These are phyloP conservation scores for Nephrotoma appendiculata DNA, from an alignment of 2,888 invertebrate species.

Conservation along the genomic window DNA sequence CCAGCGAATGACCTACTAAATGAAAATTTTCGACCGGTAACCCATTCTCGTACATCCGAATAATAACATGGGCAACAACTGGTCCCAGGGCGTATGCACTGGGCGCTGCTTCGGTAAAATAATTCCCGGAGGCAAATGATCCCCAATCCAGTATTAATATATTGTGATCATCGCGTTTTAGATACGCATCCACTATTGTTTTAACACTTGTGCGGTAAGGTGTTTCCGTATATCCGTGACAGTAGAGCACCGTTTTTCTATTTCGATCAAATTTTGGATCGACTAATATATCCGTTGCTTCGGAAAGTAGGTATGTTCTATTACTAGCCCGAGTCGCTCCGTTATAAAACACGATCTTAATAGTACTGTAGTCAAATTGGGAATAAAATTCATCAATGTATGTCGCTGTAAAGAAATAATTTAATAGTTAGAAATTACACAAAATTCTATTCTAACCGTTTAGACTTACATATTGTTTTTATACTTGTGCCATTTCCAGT, in stretches of 20 bases:
- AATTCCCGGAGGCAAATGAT: constrained; percentile 29
- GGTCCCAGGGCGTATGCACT: constrained; percentile 19
- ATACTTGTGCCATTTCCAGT: background rate
- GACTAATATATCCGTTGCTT: background rate
- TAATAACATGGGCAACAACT: constrained; percentile 18
- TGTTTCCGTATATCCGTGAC: constrained; percentile 44
- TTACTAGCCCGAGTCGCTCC: background rate
- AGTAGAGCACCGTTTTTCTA: constrained; percentile 40
- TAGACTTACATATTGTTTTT: background rate
- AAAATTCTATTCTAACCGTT: background rate
- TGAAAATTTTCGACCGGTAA: constrained; percentile 22
- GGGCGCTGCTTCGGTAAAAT: constrained; percentile 27
- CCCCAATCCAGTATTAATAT: constrained; percentile 29
- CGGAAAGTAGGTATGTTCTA: background rate
- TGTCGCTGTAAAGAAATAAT: background rate
- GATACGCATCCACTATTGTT: constrained; percentile 29
- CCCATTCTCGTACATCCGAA: constrained; percentile 25
- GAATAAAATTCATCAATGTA: background rate
- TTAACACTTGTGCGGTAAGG: constrained; percentile 41
- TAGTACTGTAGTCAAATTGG: background rate
- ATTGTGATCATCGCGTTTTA: constrained; percentile 24
- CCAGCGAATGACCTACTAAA: constrained; percentile 30
- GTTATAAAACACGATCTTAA: background rate
- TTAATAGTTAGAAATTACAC: background rate
- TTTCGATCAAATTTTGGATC: constrained; percentile 22